phyloP scores from a whole-genome alignment of 1,140 invertebrate genomes.

The Drosophila kepulauana region DNA sequence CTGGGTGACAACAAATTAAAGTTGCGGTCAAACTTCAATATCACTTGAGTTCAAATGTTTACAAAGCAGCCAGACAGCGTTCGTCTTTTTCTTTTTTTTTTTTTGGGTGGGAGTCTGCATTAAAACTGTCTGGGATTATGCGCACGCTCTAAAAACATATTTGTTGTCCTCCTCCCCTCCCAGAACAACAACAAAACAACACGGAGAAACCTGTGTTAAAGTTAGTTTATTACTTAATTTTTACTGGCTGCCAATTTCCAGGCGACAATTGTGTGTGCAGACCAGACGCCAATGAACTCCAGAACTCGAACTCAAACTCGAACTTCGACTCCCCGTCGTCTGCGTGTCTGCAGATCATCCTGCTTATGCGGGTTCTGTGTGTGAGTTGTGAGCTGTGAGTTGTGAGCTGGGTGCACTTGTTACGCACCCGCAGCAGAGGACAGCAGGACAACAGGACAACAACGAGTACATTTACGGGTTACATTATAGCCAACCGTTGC shows the following conservation, averaged over 20 bases:
- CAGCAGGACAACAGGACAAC: not conserved
- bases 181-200: conserved; percentile 26
- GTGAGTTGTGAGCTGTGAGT: not conserved
- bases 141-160: conserved; percentile 27
- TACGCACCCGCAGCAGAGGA: conserved; percentile 59
- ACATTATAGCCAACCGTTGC: conserved; percentile 51
- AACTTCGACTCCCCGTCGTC: conserved; percentile 1
- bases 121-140: conserved; percentile 47
- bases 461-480: conserved; percentile 49
- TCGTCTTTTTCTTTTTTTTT: not conserved
- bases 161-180: conserved; percentile 11
- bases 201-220: conserved; percentile 55
- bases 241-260: conserved; percentile 80
- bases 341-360: conserved; percentile 29
- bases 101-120: conserved; percentile 1
- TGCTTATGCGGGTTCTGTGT: conserved; percentile 50
- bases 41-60: conserved; percentile 43
- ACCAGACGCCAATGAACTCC: conserved; percentile 36
- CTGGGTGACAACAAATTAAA: not conserved
- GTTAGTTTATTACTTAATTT: conserved; percentile 81
- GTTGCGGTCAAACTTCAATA: conserved; percentile 14
- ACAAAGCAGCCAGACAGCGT: conserved; percentile 46
- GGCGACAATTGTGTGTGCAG: conserved; percentile 66
- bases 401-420: conserved; percentile 62
- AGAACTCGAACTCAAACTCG: not conserved